Evolutionary conservation across 2,888 invertebrate genomes (phyloP), one percentile per base, ranked within the genome.

Genomic region (Nomada fabriciana): DNA sequence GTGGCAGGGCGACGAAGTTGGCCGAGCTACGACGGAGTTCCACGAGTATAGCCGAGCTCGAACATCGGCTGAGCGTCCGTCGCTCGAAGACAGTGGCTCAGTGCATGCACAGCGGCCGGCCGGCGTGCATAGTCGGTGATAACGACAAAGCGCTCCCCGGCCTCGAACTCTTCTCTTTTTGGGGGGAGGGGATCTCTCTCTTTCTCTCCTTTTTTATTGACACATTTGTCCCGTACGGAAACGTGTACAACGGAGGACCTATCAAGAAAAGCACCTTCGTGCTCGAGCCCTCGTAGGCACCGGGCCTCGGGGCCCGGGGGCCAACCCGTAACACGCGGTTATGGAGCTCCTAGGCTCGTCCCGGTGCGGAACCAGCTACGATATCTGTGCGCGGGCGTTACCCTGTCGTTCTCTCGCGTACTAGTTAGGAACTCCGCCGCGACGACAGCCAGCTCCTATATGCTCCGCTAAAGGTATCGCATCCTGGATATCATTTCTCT

Each of bases 31-130:
- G 79, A 50, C 89, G 88, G 53, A 78, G 57, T 43, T 50, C 2
- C 50, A 53, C 87, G 87, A 86, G 25, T 10, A 1, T 4, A 18
- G 76, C 88, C 88, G 89, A 88, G 83, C 71, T 85, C 69, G 86
- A 72, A 57, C 69, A 70, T 81, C 86, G 82, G 79, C 80, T 76
- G 84, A 87, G 36, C 20, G 68, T 69, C 71, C 64, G 69, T 59
- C 72, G 72, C 73, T 83, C 77, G 83, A 70, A 80, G 77, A 86
- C 71, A 76, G 80, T 86, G 76, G 59, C 78, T 92, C 91, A 93
- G 93, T 93, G 92, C 90, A 90, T 91, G 92, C 89, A 90, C 86
- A 91, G 91, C 92, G 90, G 90, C 92, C 93, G 93, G 92, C 90
- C 91, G 93, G 91, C 90, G 91, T 89, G 92, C 90, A 91, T 89